phyloP scores from a whole-genome alignment of 2,113 vertebrate genomes.

The Mustela nigripes region DNA sequence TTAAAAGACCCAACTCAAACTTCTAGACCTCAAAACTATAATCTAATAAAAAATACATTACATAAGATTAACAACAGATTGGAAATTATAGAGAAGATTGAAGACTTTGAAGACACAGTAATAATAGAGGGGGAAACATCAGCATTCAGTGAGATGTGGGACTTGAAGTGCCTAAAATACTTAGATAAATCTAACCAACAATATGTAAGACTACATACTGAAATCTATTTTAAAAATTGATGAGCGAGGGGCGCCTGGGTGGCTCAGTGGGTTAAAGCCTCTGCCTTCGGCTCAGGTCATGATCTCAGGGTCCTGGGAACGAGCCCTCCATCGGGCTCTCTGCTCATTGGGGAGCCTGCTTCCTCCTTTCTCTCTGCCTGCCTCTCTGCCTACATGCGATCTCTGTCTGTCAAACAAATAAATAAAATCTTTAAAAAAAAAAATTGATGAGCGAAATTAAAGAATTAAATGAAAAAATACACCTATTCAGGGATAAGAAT shows the following conservation, averaged over 20 bases:
- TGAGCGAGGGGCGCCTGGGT: no score
- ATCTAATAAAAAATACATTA: slow-evolving; percentile 40
- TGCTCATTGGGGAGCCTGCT: no score
- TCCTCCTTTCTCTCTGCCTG: no score
- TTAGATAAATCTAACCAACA: not conserved
- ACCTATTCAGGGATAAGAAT: not conserved
- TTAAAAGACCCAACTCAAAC: slow-evolving; percentile 1
- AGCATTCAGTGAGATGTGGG: not conserved
- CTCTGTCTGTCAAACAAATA: no score
- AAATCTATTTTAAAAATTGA: not conserved
- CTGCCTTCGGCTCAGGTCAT: no score
- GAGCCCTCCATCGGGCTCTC: no score
- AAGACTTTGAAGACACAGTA: not conserved
- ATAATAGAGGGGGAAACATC: not conserved
- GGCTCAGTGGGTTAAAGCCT: no score
- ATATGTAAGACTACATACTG: not conserved
- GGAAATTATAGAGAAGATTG: not conserved
- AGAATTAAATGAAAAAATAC: not conserved
- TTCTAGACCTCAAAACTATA: not conserved
- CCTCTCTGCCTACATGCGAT: no score
- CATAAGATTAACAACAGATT: not conserved
- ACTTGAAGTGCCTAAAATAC: not conserved
- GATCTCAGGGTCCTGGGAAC: no score
- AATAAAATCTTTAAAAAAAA: not conserved
- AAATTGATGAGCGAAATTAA: not conserved